These are phyloP conservation scores for Nebria ingens DNA, from an alignment of 1,140 invertebrate genomes.

Conservation along the genomic window DNA sequence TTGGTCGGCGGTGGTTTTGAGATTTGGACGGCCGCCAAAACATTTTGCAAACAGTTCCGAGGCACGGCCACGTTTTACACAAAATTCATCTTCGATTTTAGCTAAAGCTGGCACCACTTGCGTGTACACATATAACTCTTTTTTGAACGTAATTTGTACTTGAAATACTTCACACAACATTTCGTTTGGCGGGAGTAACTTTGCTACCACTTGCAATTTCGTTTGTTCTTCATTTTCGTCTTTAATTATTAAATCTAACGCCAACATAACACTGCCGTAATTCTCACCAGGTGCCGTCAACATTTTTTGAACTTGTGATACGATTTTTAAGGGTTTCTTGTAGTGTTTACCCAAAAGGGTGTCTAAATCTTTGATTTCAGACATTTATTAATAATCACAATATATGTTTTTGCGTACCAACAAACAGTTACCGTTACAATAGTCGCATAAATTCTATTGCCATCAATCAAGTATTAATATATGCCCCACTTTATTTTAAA, in stretches of 20 bases:
- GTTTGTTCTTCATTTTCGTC: conserved; percentile 19
- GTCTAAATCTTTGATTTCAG: background rate
- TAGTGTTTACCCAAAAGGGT: background rate
- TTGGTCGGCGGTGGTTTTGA: conserved; percentile 21
- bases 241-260: conserved; percentile 20
- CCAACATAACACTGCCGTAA: conserved; percentile 41
- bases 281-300: conserved; percentile 43
- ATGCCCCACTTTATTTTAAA: too few relatives aligned
- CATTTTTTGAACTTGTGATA: background rate
- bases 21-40: conserved; percentile 36
- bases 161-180: conserved; percentile 40
- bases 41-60: conserved; percentile 35
- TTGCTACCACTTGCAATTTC: conserved; percentile 36
- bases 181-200: conserved; percentile 38
- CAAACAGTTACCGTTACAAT: too few relatives aligned
- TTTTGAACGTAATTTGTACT: conserved; percentile 39
- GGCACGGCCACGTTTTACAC: conserved; percentile 24
- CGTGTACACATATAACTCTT: conserved; percentile 39
- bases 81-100: conserved; percentile 33
- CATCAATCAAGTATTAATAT: too few relatives aligned
- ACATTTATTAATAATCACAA: background rate
- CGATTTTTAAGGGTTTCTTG: background rate
- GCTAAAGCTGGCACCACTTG: conserved; percentile 33
- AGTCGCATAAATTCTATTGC: too few relatives aligned
- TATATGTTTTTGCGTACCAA: too few relatives aligned